Conservation (phyloP, 2,113 vertebrate species). For the Phylloscopus trochilus region DNA sequence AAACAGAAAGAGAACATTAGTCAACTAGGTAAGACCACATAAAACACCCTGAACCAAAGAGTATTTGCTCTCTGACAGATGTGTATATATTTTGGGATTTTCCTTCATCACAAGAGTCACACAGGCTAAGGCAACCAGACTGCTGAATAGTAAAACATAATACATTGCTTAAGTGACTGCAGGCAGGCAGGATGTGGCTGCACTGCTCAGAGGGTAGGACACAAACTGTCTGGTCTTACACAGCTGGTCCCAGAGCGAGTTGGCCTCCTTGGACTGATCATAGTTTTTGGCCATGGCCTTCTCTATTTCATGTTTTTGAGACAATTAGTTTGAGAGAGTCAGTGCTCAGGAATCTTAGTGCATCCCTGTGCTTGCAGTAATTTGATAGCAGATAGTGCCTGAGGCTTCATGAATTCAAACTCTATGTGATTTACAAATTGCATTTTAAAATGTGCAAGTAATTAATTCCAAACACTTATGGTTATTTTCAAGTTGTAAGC, state of each 20-base stretch:
- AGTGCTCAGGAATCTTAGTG: background rate
- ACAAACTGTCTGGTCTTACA: background rate
- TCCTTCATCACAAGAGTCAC: background rate
- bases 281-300: background rate
- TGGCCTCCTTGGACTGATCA: too few species aligned
- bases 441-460: slow-evolving; percentile 23
- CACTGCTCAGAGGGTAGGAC: background rate
- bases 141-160: background rate
- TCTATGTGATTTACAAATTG: slow-evolving; percentile 38
- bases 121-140: background rate
- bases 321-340: background rate
- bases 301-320: background rate
- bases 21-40: background rate
- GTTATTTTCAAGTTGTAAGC: slow-evolving; percentile 47
- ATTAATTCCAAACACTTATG: slow-evolving; percentile 49
- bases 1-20: background rate
- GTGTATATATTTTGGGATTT: background rate
- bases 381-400: background rate
- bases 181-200: background rate
- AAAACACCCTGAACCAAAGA: background rate
- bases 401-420: background rate
- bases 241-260: background rate
- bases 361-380: background rate
- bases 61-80: background rate
- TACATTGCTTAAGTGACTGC: background rate